Evolutionary conservation across 2,797 vertebrate genomes (phyloP).

Genomic region (Tragopan temminckii): DNA sequence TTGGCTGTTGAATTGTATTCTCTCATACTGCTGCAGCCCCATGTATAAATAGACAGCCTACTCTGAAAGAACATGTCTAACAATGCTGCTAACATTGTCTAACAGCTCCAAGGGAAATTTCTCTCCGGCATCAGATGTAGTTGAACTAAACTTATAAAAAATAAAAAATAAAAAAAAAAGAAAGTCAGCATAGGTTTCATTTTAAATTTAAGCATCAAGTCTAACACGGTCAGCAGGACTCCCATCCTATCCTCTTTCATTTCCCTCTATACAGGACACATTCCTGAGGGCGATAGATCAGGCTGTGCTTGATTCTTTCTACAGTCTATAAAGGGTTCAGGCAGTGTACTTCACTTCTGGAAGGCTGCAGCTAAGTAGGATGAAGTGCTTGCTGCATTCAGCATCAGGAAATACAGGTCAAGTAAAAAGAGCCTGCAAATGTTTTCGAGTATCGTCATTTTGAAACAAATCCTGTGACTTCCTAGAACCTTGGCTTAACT

Average conservation of each 20-base stretch:
- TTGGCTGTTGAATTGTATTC: background rate
- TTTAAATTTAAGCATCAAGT: background rate
- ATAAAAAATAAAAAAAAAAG: background rate
- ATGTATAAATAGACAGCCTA: background rate
- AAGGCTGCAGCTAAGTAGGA: background rate
- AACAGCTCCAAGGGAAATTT: background rate
- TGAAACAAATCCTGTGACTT: background rate
- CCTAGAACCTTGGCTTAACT: background rate
- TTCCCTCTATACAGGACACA: background rate
- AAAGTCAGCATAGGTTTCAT: background rate
- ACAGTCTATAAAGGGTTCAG: background rate
- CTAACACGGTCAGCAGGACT: background rate
- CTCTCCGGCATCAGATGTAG: background rate
- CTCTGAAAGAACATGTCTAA: background rate
- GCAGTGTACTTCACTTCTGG: background rate
- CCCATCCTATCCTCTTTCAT: background rate
- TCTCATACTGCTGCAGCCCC: background rate
- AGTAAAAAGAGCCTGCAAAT: background rate
- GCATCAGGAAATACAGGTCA: slow-evolving; percentile 38
- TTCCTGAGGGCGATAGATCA: background rate
- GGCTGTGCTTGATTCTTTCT: background rate
- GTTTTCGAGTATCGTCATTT: background rate
- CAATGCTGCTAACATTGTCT: background rate
- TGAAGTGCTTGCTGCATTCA: slow-evolving; percentile 19
- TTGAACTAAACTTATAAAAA: background rate